phyloP scores from a whole-genome alignment of 2,888 invertebrate genomes.

The Chirona hameri region DNA sequence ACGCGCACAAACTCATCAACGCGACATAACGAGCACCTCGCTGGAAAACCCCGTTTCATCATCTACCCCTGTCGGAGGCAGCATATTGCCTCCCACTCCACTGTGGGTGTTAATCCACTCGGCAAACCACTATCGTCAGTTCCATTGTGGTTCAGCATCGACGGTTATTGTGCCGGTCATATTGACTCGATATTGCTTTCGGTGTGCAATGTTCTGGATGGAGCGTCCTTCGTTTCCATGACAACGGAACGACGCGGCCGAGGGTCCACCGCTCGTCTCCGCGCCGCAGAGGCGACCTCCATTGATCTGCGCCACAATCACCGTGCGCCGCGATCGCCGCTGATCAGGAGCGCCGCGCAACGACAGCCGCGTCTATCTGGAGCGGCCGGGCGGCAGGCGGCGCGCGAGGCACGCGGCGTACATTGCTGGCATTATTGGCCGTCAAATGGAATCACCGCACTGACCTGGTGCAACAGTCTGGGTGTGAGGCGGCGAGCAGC shows the following conservation, averaged over 20 bases:
- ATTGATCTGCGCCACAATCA: neutral
- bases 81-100: neutral
- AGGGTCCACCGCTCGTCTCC: neutral
- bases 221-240: neutral
- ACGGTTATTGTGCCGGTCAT: neutral
- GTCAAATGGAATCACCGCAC: neutral
- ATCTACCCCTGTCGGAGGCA: neutral
- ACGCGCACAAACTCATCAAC: neutral
- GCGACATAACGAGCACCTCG: no score
- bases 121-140: neutral
- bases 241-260: neutral
- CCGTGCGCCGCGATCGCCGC: neutral
- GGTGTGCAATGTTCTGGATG: neutral
- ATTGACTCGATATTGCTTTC: neutral
- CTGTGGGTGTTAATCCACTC: neutral
- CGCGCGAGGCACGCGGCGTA: neutral
- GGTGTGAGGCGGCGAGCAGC: neutral
- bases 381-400: neutral
- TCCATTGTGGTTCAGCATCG: neutral
- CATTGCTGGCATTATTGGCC: slow-evolving; percentile 2
- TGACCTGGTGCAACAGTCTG: neutral
- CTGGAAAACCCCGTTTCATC: no score
- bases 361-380: neutral
- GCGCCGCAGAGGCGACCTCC: neutral
- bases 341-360: neutral